Conservation (phyloP, 2,888 invertebrate species). For the Plebejus anna region DNA sequence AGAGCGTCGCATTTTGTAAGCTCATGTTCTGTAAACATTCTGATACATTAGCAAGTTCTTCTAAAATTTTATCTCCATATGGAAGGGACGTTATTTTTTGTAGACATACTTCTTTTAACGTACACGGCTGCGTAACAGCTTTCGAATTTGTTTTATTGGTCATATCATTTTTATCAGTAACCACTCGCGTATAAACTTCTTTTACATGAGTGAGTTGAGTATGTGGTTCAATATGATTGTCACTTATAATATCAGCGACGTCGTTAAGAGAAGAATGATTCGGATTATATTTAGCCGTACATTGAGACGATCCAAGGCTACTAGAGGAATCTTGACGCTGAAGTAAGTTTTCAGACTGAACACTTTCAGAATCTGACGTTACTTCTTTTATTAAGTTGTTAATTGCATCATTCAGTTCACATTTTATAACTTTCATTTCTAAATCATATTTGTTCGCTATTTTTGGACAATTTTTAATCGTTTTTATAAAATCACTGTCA, state of each 20-base stretch:
- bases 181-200: constrained; percentile 67
- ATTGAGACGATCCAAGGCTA: constrained; percentile 83
- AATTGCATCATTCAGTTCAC: constrained; percentile 70
- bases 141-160: background rate
- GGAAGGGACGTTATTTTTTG: constrained; percentile 83
- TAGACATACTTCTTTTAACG: constrained; percentile 83
- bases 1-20: constrained; percentile 17
- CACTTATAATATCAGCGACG: constrained; percentile 77
- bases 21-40: constrained; percentile 71
- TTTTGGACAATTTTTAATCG: constrained; percentile 33
- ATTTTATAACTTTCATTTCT: constrained; percentile 69
- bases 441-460: constrained; percentile 50
- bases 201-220: constrained; percentile 57
- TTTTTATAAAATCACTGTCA: constrained; percentile 29
- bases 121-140: constrained; percentile 55
- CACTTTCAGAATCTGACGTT: constrained; percentile 57
- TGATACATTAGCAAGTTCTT: constrained; percentile 84
- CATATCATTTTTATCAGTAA: constrained; percentile 34
- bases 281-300: constrained; percentile 85
- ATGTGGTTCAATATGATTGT: constrained; percentile 47
- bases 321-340: constrained; percentile 81
- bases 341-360: constrained; percentile 50
- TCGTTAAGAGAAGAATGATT: constrained; percentile 81
- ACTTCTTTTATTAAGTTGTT: constrained; percentile 73
- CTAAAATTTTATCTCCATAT: constrained; percentile 83